phyloP scores from a whole-genome alignment of 2,113 vertebrate species.

The Carassius auratus region DNA sequence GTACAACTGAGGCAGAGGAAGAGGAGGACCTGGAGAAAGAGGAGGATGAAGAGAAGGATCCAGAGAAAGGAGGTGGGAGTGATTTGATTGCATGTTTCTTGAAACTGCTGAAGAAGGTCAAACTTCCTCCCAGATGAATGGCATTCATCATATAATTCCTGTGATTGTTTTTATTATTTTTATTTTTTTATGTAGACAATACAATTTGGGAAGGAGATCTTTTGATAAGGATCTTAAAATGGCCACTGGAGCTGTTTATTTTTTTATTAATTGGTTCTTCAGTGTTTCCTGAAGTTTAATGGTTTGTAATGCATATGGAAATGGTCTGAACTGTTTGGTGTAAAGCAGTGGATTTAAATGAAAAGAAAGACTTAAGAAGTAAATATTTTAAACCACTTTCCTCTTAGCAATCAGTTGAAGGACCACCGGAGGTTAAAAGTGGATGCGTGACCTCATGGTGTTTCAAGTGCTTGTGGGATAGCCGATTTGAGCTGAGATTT shows the following conservation, averaged over 20 bases:
- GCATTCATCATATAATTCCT: neutral
- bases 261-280: neutral
- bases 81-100: neutral
- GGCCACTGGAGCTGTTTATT: neutral
- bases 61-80: constrained; percentile 79
- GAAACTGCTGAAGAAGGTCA: neutral
- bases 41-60: constrained; percentile 76
- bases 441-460: neutral
- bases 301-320: neutral
- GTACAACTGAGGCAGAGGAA: constrained; percentile 86
- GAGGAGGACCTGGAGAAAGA: constrained; percentile 71
- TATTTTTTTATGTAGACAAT: neutral
- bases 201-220: neutral
- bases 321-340: neutral
- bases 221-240: no score
- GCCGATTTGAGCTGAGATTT: neutral
- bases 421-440: neutral
- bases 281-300: neutral
- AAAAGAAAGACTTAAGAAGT: neutral
- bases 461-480: constrained; percentile 1
- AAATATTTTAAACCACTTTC: constrained; percentile 1
- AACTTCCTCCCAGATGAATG: neutral
- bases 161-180: neutral
- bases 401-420: constrained; percentile 3
- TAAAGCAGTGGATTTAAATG: neutral